A percentile compares a stretch with the other conserved stretches of the same genome.
phyloP scores from a whole-genome alignment of 2,888 invertebrate genomes.

The Lasioglossum calceatum region DNA sequence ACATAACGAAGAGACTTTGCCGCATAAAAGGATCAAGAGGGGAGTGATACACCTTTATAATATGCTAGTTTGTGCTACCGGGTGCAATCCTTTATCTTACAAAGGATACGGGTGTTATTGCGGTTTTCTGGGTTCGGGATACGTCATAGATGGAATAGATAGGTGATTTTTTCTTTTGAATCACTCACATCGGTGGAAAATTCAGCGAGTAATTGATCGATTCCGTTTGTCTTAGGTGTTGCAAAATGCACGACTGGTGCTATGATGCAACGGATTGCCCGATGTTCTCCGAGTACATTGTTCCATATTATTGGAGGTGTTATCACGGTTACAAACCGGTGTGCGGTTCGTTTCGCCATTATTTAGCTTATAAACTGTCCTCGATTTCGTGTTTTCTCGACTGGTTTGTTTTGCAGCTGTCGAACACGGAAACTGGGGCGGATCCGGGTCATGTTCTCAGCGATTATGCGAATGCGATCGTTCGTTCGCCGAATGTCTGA shows the following conservation, averaged over 20 bases:
- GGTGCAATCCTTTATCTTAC: slow-evolving; percentile 92
- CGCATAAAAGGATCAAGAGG: slow-evolving; percentile 87
- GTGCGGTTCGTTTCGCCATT: slow-evolving; percentile 87
- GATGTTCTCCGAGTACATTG: slow-evolving; percentile 92
- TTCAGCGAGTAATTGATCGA: neutral
- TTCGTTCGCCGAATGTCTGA: slow-evolving; percentile 91
- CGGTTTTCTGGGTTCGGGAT: slow-evolving; percentile 93
- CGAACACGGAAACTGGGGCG: slow-evolving; percentile 87
- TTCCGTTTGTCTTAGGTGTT: slow-evolving; percentile 85
- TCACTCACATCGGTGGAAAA: neutral
- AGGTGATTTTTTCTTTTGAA: slow-evolving; percentile 85
- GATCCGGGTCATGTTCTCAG: slow-evolving; percentile 89
- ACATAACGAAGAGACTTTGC: slow-evolving; percentile 25
- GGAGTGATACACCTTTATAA: slow-evolving; percentile 93
- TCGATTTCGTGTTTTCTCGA: neutral
- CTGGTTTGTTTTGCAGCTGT: slow-evolving; percentile 80
- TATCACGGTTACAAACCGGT: slow-evolving; percentile 89
- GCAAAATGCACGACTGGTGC: slow-evolving; percentile 94
- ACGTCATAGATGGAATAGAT: slow-evolving; percentile 92
- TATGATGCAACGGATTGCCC: slow-evolving; percentile 92
- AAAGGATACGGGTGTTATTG: slow-evolving; percentile 97
- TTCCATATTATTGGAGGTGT: slow-evolving; percentile 95
- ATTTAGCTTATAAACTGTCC: neutral
- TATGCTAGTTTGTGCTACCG: slow-evolving; percentile 94
- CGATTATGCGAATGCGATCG: slow-evolving; percentile 94